Evolutionary conservation across 2,888 invertebrate genomes (phyloP), one percentile per base, ranked within the genome.

Genomic region (Nomada lathburiana): DNA sequence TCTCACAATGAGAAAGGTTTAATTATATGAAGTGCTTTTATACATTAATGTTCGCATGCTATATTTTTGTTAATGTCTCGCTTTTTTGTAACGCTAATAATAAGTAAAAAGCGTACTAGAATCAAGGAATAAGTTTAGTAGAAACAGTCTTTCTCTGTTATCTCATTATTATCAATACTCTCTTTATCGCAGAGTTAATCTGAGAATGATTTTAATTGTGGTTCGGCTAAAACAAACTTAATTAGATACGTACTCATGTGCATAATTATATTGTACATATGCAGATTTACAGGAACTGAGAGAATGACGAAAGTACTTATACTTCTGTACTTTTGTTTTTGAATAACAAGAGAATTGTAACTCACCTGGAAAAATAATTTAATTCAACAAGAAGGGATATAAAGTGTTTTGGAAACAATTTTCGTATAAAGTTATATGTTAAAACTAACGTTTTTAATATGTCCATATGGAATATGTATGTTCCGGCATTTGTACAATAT

Each of bases 101-200:
- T 71, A 60, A 71, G 73, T 80, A 85, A 85, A 80, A 70, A 80
- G 83, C 83, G 76, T 86, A 86, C 74, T 85, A 85, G 76, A 85
- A 88, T 88, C 78, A 80, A 81, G 26, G 80, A 78, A 80, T 84
- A 36, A 79, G 57, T 87, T 86, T 73, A 63, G 70, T 86, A 81
- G 74, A 81, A 82, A 84, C 79, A 72, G 76, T 79, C 81, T 85
- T 82, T 76, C 84, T 86, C 78, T 80, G 63, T 85, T 83, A 75
- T 78, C 74, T 88, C 76, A 80, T 62, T 65, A 75, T 82, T 87
- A 60, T 83, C 75, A 71, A 87, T 85, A 86, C 83, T 86, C 76
- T 88, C 85, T 74, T 90, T 89, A 80, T 85, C 83, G 84, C 64
- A 80, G 78, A 79, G 80, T 85, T 44, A 73, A 52, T 67, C 71